These are phyloP conservation scores for Zosterops hypoxanthus DNA, from an alignment of 2,113 vertebrate species.

Conservation along the genomic window DNA sequence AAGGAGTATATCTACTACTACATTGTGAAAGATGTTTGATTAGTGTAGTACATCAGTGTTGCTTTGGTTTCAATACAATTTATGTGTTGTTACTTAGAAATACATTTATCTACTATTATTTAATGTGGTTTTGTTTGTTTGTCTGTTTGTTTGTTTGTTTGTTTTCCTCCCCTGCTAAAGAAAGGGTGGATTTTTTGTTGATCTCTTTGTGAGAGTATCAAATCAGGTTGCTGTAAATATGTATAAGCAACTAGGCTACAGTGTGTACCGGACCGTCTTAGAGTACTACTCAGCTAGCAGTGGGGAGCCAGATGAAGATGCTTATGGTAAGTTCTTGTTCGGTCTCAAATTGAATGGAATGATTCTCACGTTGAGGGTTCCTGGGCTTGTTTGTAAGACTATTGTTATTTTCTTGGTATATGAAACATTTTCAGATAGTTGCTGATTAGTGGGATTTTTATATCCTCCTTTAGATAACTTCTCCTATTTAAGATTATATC, in stretches of 20 bases:
- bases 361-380: neutral
- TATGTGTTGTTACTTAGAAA: neutral
- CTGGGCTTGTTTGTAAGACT: neutral
- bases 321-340: constrained; percentile 83
- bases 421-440: neutral
- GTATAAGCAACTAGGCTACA: constrained; percentile 96
- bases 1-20: neutral
- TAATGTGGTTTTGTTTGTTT: neutral
- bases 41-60: rapidly evolving
- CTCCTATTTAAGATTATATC: neutral
- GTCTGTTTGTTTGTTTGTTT: neutral
- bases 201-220: constrained; percentile 95
- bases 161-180: constrained; percentile 59
- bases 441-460: neutral
- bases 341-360: neutral
- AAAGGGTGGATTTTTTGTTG: constrained; percentile 96
- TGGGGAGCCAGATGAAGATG: constrained; percentile 93
- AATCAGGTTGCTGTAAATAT: constrained; percentile 98
- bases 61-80: neutral
- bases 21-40: neutral
- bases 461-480: neutral
- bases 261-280: constrained; percentile 92
- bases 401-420: neutral
- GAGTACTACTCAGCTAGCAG: constrained; percentile 97
- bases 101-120: neutral